These are phyloP conservation scores for Pangasianodon hypophthalmus DNA, from an alignment of 2,113 vertebrate species.

Conservation along the genomic window DNA sequence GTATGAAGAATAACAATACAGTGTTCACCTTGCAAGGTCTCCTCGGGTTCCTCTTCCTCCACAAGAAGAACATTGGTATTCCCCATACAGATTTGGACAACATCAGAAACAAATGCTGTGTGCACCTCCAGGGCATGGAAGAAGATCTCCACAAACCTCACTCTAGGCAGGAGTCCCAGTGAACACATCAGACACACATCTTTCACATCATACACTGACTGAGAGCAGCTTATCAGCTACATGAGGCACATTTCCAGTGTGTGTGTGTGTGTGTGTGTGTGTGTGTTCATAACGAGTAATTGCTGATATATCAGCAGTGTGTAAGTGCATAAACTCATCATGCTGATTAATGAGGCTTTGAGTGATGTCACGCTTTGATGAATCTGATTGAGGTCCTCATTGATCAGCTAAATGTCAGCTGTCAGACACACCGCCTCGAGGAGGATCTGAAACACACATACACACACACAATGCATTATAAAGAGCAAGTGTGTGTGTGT, in stretches of 20 bases:
- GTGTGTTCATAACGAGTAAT: constrained; percentile 13
- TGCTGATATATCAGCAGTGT: constrained; percentile 14
- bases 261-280: constrained; percentile 5
- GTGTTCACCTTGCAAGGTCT: neutral
- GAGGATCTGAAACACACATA: constrained; percentile 5
- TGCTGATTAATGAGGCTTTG: constrained; percentile 25
- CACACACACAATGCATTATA: constrained; percentile 6
- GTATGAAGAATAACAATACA: neutral
- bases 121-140: neutral
- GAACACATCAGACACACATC: neutral
- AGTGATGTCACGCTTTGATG: constrained; percentile 34
- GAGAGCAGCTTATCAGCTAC: neutral
- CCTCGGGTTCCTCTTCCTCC: neutral
- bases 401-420: constrained; percentile 30
- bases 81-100: constrained; percentile 1
- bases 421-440: neutral
- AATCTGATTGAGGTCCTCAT: constrained; percentile 24
- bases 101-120: constrained; percentile 1
- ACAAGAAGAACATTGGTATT: neutral
- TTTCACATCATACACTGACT: neutral
- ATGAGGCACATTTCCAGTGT: neutral
- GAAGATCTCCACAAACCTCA: neutral
- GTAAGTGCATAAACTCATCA: constrained; percentile 25
- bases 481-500: too few relatives aligned
- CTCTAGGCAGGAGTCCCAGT: neutral